Base-by-base conservation (phyloP, 2,797 vertebrate genomes). In the Phataginus tetradactyla region DNA sequence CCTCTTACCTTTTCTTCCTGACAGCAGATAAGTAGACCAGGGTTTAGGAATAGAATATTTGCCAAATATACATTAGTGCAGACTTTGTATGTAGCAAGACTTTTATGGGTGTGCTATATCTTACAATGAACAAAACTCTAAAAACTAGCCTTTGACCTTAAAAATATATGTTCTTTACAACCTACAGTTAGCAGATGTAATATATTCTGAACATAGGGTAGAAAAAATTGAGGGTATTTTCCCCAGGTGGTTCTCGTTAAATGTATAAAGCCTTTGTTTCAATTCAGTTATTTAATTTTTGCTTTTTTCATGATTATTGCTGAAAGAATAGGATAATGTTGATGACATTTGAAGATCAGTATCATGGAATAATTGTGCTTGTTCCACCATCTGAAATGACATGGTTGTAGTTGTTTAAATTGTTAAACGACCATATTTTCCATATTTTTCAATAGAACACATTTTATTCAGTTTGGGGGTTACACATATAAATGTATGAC, bases 1-100 rank as follows among this genome's bases (percentile, higher is more conserved):
- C 34, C 64, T 98, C 91, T 84, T 87, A 55, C 97, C 90, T 96
- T 78, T 96, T 21, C 32, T 89, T 89, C 86, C 61, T 90, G 84
- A 89, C 17, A 93, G 92, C 7, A 97, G 90, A 95, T 93, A 78
- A 90, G 27, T 89, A 85, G 90, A 45, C 17, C 37, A 78, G 63
- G 34, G n/a, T 34, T 97, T 94, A 84, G 14, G 34, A 72, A 45
- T 23, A 39, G 63, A 95, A 86, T 23, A 68, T 69, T 93, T 96
- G 77, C 80, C 87, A 96, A 95, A 80, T 90, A 78, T 59, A 53
- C 78, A 85, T 96, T 66, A 92, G 11, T 3, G 17, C 37, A 94
- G 78, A 81, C 37, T 88, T 94, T 80, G 21, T 57, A 59, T 77
- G 27, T 59, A 77, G 20, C 66, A 91, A 85, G 53, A 86, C 32